A percentile compares a stretch with the other conserved stretches of the same genome.
Conservation (phyloP, 2,888 invertebrate genomes). For the Aspidiotus rigidus region DNA sequence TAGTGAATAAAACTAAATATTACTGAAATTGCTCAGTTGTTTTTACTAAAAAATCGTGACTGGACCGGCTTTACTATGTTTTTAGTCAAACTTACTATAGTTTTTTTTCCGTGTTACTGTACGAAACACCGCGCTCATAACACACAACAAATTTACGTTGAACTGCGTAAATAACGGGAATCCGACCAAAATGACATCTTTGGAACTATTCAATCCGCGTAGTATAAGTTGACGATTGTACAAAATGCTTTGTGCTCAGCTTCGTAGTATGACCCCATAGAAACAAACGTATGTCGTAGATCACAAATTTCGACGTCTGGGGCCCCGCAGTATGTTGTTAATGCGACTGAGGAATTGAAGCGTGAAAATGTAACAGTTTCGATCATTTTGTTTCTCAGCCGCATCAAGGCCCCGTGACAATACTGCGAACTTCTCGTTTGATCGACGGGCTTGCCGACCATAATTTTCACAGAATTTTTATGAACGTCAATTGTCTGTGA, state of each 20-base stretch:
- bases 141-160: slow-evolving; percentile 53
- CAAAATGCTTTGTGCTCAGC: not conserved
- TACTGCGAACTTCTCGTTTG: slow-evolving; percentile 55
- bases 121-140: slow-evolving; percentile 50
- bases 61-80: too few species aligned
- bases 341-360: too few species aligned
- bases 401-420: slow-evolving; percentile 40
- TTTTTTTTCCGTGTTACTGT: slow-evolving; percentile 41
- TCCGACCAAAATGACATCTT: slow-evolving; percentile 42
- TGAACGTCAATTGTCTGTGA: not conserved
- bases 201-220: slow-evolving; percentile 21
- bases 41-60: too few species aligned
- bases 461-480: not conserved
- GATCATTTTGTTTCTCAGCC: slow-evolving; percentile 39
- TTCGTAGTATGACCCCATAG: not conserved
- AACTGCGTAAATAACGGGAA: slow-evolving; percentile 56
- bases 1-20: too few species aligned
- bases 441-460: slow-evolving; percentile 47
- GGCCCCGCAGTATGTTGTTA: too few species aligned
- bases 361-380: too few species aligned
- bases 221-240: not conserved
- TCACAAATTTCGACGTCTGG: slow-evolving; percentile 23
- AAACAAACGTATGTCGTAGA: not conserved
- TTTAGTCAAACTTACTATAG: too few species aligned
- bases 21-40: too few species aligned